Evolutionary conservation across 2,113 vertebrate species (phyloP).

Genomic region (Ameiurus melas): DNA sequence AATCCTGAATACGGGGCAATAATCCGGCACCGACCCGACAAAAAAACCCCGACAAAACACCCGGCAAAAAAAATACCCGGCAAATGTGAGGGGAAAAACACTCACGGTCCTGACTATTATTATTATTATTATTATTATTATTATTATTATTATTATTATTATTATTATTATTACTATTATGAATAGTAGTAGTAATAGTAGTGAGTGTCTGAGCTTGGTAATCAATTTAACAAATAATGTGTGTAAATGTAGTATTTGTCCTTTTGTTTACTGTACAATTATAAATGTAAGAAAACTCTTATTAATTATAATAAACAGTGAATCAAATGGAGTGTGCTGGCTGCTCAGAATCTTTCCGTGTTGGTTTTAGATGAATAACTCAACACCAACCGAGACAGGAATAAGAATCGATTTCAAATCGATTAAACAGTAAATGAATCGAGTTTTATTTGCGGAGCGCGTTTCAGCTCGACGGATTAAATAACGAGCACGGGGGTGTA

Average conservation of each 20-base stretch:
- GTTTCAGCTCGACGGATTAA: neutral
- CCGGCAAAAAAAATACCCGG: conserved; percentile 18
- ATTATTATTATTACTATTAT: too few relatives aligned
- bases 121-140: neutral
- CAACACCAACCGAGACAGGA: neutral
- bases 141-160: too few relatives aligned
- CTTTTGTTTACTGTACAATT: neutral
- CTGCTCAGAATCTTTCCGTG: neutral
- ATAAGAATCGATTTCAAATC: neutral
- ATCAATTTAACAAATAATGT: neutral
- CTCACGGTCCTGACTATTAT: neutral
- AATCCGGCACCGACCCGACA: conserved; percentile 70
- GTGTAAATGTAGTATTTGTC: neutral
- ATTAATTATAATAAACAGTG: neutral
- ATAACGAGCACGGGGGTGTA: neutral
- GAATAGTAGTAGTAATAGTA: neutral
- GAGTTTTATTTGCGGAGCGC: neutral
- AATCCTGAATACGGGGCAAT: conserved; percentile 83
- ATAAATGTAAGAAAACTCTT: neutral
- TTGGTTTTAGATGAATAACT: neutral
- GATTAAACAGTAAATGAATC: neutral
- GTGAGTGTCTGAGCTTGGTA: neutral
- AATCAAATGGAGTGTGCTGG: too few relatives aligned
- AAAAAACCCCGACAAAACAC: conserved; percentile 13
- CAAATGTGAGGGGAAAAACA: neutral